phyloP scores from a whole-genome alignment of 2,888 invertebrate genomes.

The Caenorhabditis becei region DNA sequence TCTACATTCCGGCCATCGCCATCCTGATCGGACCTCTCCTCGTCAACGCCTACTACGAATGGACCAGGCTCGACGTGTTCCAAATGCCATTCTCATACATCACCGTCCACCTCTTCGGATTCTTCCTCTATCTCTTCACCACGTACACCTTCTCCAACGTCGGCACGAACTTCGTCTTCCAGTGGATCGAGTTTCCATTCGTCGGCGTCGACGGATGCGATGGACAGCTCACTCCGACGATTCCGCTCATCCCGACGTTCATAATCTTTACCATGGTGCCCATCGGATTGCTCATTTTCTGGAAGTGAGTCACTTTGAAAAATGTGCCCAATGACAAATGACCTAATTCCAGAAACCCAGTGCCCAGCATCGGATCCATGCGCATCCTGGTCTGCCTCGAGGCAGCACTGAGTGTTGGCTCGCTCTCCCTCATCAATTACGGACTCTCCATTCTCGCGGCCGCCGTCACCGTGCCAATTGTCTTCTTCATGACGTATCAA shows the following conservation, averaged over 20 bases:
- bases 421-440: constrained; percentile 73
- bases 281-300: constrained; percentile 24
- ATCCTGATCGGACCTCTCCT: constrained; percentile 71
- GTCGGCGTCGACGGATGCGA: constrained; percentile 27
- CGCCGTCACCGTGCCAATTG: constrained; percentile 53
- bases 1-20: constrained; percentile 75
- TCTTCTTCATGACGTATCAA: constrained; percentile 45
- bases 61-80: constrained; percentile 47
- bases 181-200: constrained; percentile 28
- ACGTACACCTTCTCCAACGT: constrained; percentile 24
- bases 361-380: constrained; percentile 20
- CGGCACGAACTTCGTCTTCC: constrained; percentile 20
- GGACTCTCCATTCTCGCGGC: constrained; percentile 62
- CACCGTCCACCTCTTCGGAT: constrained; percentile 35
- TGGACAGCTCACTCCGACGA: constrained; percentile 20
- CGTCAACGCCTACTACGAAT: constrained; percentile 69
- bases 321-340: not conserved
- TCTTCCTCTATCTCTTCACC: constrained; percentile 19
- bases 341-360: constrained; percentile 22
- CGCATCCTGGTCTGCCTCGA: constrained; percentile 57
- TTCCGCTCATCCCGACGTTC: constrained; percentile 9
- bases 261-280: constrained; percentile 5
- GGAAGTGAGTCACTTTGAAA: constrained; percentile 2
- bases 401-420: constrained; percentile 63
- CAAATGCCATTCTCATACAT: constrained; percentile 36